phyloP scores from a whole-genome alignment of 2,113 vertebrate genomes.

The Pseudopipra pipra region DNA sequence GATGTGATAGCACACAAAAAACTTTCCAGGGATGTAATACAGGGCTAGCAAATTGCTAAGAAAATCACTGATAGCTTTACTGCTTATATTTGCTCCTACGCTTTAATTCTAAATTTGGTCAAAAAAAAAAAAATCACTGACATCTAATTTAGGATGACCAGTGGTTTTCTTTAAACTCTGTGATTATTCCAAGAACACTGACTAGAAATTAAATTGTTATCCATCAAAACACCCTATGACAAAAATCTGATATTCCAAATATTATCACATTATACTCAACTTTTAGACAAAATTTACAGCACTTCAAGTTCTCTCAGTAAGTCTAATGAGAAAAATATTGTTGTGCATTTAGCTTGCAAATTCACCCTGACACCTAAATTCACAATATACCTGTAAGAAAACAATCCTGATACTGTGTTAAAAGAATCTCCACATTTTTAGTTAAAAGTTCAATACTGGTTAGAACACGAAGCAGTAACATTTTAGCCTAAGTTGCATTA shows the following conservation, averaged over 20 bases:
- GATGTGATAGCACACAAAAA: background rate
- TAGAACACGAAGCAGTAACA: background rate
- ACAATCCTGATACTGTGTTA: background rate
- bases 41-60: fast-evolving
- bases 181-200: background rate
- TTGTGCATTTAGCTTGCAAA: background rate
- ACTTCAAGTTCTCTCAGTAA: background rate
- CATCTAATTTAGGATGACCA: background rate
- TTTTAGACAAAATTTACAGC: background rate
- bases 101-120: background rate
- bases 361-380: background rate
- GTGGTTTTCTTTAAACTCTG: background rate
- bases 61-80: background rate
- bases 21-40: background rate
- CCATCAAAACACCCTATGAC: background rate
- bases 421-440: background rate
- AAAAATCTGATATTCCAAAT: background rate
- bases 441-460: background rate
- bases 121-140: background rate
- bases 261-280: background rate
- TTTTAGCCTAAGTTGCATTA: background rate
- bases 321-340: background rate
- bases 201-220: background rate
- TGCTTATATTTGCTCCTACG: background rate
- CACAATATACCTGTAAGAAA: background rate